phyloP scores from a whole-genome alignment of 2,888 invertebrate species.

The Aphrophora alni region DNA sequence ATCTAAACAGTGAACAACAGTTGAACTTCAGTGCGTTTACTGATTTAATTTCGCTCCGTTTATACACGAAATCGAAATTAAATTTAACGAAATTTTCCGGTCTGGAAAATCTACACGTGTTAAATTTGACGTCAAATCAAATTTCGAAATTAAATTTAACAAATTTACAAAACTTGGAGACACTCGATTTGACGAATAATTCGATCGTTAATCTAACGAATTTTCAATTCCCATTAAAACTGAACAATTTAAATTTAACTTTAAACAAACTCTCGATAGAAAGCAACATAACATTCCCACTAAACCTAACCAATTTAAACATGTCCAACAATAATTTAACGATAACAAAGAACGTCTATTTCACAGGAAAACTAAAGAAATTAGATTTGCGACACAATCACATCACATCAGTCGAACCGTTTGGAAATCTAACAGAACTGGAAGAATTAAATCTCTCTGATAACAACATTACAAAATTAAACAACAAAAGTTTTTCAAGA shows the following conservation, averaged over 20 bases:
- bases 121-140: not conserved
- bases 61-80: not conserved
- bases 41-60: not conserved
- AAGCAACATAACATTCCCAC: constrained; percentile 18
- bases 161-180: not conserved
- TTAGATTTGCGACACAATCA: constrained; percentile 43
- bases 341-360: constrained; percentile 15
- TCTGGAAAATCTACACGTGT: not conserved
- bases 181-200: not conserved
- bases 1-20: not conserved
- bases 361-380: constrained; percentile 35
- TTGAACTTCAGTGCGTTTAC: not conserved
- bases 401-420: constrained; percentile 35
- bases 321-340: constrained; percentile 33
- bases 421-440: constrained; percentile 45
- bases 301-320: constrained; percentile 11
- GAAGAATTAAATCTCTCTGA: constrained; percentile 52
- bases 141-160: not conserved
- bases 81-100: not conserved
- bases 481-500: constrained; percentile 39
- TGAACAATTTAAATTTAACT: constrained; percentile 16
- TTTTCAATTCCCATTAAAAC: not conserved
- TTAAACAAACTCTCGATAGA: constrained; percentile 18
- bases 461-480: constrained; percentile 49
- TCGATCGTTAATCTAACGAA: not conserved